Evolutionary conservation across 2,113 vertebrate species (phyloP), one percentile per base, ranked within the genome.

Genomic region (Hemichromis elongatus): DNA sequence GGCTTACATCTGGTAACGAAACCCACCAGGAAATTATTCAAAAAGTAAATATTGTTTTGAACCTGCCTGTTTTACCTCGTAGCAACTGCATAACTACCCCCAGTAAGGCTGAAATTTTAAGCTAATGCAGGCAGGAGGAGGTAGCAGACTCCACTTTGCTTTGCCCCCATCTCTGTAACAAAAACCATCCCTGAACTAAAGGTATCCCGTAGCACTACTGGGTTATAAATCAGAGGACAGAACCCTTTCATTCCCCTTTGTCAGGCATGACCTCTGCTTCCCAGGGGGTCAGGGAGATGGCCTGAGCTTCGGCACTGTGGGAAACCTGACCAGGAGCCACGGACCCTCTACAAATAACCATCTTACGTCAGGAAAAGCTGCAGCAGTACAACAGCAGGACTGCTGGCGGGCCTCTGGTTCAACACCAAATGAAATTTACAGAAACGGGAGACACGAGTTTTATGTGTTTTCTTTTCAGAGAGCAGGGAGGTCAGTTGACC

Each of bases 141-240:
- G n/a, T 26, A 53, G 57, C 52, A 57, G 80, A 77, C 19, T 83
- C 80, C 87, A 81, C 81, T 73, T 61, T 52, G 28, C 42, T 80
- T 82, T 87, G 45, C 77, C 86, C 37, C 79, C 55, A 63, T 54
- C 87, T 77, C 86, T 18, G 88, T 88, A 92, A 93, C 95, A 93
- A 92, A 93, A 94, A 56, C 87, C 93, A 81, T 90, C 88, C 77
- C 45, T 37, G 86, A 89, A 81, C 80, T 61, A 83, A 73, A 91
- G 81, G 89, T 94, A 94, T 96, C 93, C 88, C 80, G 81, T 95
- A 75, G 93, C 95, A 82, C 52, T 77, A 54, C 78, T 42, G 24
- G 93, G 88, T 87, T 90, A 93, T 96, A 96, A 96, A 96, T 96
- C 96, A 96, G 94, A 84, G 88, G 84, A 82, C 79, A 81, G 86